Percentiles rank a stretch among this genome's conserved stretches.
phyloP scores from a whole-genome alignment of 2,888 invertebrate genomes.

The Atherix ibis region DNA sequence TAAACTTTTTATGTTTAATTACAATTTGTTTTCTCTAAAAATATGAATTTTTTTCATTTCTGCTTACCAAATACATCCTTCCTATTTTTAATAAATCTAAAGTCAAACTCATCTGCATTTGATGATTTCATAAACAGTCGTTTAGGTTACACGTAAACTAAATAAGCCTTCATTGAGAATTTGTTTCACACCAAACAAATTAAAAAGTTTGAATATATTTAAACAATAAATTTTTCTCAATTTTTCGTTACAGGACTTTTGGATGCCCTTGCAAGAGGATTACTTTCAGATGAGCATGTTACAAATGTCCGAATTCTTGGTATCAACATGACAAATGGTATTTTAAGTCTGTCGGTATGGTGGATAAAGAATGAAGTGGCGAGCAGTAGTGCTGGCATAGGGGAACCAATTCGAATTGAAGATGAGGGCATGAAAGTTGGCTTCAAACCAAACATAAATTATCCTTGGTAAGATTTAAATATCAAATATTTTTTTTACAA shows the following conservation, averaged over 20 bases:
- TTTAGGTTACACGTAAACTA: no score
- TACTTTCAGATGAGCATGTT: constrained; percentile 45
- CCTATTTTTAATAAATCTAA: no score
- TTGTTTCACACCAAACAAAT: no score
- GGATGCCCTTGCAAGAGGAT: constrained; percentile 56
- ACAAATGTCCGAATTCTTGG: constrained; percentile 44
- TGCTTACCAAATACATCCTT: no score
- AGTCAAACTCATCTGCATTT: no score
- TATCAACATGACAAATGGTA: constrained; percentile 43
- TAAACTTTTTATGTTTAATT: no score
- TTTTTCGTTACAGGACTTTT: constrained; percentile 58
- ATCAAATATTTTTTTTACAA: constrained; percentile 2
- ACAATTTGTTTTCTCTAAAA: no score
- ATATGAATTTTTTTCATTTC: no score
- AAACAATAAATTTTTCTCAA: no score
- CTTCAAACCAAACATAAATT: constrained; percentile 47
- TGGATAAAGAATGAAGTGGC: constrained; percentile 35
- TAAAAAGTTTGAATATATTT: no score
- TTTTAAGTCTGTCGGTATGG: constrained; percentile 42
- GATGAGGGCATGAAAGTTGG: constrained; percentile 39
- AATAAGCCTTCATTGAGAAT: no score
- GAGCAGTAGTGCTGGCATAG: constrained; percentile 29
- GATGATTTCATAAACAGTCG: no score
- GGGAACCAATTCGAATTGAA: constrained; percentile 38
- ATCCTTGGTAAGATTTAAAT: constrained; percentile 46